Conservation (phyloP, 2,113 vertebrate genomes). For the Helogale parvula region DNA sequence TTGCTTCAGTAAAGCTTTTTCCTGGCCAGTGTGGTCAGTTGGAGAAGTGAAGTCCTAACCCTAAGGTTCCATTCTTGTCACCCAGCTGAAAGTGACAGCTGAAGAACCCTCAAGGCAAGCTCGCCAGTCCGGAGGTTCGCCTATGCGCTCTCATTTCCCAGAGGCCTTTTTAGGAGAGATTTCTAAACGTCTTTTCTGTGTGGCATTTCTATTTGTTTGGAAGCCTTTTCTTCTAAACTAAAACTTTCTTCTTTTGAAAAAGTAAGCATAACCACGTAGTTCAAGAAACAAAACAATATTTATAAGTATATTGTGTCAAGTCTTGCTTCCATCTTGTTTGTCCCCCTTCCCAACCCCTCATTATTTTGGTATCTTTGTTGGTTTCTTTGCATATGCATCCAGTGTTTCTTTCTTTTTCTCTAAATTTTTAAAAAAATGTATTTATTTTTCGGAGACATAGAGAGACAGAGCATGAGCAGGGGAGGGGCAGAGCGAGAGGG, state of each 20-base stretch:
- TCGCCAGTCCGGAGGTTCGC: neutral
- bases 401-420: neutral
- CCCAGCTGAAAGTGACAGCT: neutral
- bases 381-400: neutral
- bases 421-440: no score
- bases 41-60: neutral
- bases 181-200: neutral
- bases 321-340: neutral
- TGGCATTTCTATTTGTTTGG: neutral
- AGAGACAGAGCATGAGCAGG: no score
- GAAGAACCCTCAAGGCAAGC: neutral
- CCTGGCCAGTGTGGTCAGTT: neutral
- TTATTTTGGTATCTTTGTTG: neutral
- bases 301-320: neutral
- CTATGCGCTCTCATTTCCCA: neutral
- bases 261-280: neutral
- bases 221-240: neutral
- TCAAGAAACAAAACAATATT: neutral
- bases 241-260: conserved; percentile 16
- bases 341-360: neutral
- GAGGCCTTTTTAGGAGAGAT: neutral
- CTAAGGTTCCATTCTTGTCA: no score
- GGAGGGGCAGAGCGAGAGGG: no score
- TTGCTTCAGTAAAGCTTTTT: neutral
- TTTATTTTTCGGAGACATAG: no score